Percentiles rank a stretch among this genome's conserved stretches.
Conservation (phyloP, 2,113 vertebrate species). For the Psittacara wagleri region DNA sequence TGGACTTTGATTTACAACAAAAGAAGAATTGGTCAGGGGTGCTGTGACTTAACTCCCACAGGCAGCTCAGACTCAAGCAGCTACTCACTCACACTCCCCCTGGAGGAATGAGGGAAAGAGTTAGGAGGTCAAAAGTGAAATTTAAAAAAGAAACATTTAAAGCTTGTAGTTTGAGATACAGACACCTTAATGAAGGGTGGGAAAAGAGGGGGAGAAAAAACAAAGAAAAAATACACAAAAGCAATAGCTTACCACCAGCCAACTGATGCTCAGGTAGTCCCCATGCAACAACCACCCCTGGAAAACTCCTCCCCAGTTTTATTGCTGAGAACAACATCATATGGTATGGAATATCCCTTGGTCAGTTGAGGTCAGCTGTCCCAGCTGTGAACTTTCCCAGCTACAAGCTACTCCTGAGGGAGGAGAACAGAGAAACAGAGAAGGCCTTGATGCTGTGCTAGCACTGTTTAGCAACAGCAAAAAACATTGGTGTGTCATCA, state of each 20-base stretch:
- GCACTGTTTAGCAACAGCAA: neutral
- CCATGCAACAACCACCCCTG: neutral
- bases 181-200: neutral
- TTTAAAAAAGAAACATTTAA: neutral
- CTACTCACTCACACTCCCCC: neutral
- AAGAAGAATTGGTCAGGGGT: neutral
- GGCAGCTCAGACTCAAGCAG: neutral
- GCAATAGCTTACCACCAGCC: neutral
- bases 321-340: neutral
- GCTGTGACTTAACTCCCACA: neutral
- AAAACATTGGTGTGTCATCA: neutral
- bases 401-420: neutral
- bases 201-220: fast-evolving
- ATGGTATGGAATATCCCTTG: neutral
- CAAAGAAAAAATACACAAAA: neutral
- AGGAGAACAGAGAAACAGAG: neutral
- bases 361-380: neutral
- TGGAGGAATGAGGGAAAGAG: neutral
- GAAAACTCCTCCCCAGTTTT: neutral
- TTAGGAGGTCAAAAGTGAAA: neutral
- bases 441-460: neutral
- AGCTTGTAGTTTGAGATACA: neutral
- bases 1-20: neutral
- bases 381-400: neutral
- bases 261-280: neutral